Evolutionary conservation across 2,888 invertebrate genomes (phyloP), one percentile per base, ranked within the genome.

Genomic region (Physocephala rufipes): DNA sequence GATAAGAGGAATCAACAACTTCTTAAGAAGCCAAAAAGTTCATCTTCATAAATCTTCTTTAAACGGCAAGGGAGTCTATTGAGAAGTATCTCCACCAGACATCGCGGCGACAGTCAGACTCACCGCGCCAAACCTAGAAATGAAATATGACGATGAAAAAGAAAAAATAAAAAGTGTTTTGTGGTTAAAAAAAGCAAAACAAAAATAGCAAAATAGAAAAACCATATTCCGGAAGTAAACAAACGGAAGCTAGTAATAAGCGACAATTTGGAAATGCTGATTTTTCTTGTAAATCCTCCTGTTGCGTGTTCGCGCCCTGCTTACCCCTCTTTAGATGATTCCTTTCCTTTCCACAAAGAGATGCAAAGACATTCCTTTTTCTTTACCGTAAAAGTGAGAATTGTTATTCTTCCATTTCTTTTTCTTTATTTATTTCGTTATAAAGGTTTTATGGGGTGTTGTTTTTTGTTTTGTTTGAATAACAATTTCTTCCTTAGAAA

Each of bases 21-120:
- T 58, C 62, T 58, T 24, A 68, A 68, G 62, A 68, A 62, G 62
- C 68, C 62, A 26, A 64, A 45, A 71, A 71, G 63, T 67, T 67
- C 47, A 67, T 63, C 67, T 68, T 63, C 71, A 71, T 71, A 71
- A 71, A 71, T 71, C 71, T 71, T 71, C 58, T 68, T 67, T 71
- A 51, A 71, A 64, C 47, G 24, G 55, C n/a, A n/a, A n/a, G n/a
- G n/a, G 36, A 36, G 36, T 36, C 36, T 36, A 36, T 36, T 9
- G 36, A 36, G 9, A 36, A 36, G 4, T 36, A 9, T 9, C 9
- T n/a, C n/a, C n/a, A n/a, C 64, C 64, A 28, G 9, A 47, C 47
- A 45, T 28, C n/a, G 53, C 55, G n/a, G 55, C 21, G 36, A 67
- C 58, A 61, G 43, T 65, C 58, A 65, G 19, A 65, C 58, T 9